Evolutionary conservation across 2,113 vertebrate genomes (phyloP), one percentile per base, ranked within the genome.

Genomic region (Lepisosteus oculatus): DNA sequence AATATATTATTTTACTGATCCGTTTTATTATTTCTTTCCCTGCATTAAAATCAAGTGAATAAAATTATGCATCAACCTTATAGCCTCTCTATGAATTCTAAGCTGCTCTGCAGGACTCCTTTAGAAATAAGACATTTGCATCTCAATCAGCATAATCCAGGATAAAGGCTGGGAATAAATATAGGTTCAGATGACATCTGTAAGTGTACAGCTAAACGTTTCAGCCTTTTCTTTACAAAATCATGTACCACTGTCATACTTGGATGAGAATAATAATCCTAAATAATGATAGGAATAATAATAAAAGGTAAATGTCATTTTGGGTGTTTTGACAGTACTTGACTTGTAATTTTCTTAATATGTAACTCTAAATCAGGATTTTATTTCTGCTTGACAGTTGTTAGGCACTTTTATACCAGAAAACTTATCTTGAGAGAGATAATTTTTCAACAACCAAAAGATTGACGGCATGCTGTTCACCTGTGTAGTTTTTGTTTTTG

Each of bases 81-180:
- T 44, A 47, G 61, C 68, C 41, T 59, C 54, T 65, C 62, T 70
- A 17, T 66, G 55, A 44, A 45, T 70, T 64, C 44, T 74, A 54
- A 64, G 67, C 66, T 59, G 47, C 47, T 69, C 29, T 2, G 15
- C 67, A 45, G 51, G 67, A 65, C 45, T 59, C 61, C 73, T 74
- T 74, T 70, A n/a, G 68, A 75, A 75, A 70, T 47, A 7, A 75
- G 62, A 57, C 68, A 61, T 75, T 75, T 65, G 63, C 68, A 63
- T 74, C 69, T 75, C 73, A 75, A 65, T 75, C 67, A 69, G 62
- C 61, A 59, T 75, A 75, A 75, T 75, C 73, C 73, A 8, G 73
- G 73, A 75, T 75, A 73, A 73, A 73, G 64, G n/a, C 41, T 57
- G 64, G 43, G 66, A 65, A 66, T 72, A 69, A 74, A 54, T 74